A percentile compares a stretch with the other conserved stretches of the same genome.
These are phyloP conservation scores for Axinella damicornis DNA, from an alignment of 37 sponge, comb jelly and placozoan species.

Conservation along the genomic window DNA sequence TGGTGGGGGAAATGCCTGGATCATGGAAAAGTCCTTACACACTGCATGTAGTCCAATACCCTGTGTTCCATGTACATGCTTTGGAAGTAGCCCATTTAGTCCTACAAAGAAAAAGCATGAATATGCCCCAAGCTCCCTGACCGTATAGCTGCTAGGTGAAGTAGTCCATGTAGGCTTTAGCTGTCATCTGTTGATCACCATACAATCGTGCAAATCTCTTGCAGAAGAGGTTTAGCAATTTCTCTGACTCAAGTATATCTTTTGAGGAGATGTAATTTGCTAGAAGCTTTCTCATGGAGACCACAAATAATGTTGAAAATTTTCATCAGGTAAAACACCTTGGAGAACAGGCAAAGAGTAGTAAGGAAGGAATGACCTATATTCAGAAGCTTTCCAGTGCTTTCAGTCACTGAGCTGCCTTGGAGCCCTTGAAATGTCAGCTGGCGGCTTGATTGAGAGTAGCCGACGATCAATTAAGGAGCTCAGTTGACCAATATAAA, in stretches of 20 bases:
- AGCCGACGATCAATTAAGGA: too few relatives aligned
- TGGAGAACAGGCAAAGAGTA: conserved; percentile 1
- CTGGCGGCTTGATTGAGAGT: background rate
- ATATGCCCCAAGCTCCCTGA: background rate
- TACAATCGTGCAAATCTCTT: background rate
- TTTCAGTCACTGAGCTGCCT: background rate
- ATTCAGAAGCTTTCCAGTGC: conserved; percentile 18
- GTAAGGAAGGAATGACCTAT: conserved; percentile 1
- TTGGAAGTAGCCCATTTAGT: background rate
- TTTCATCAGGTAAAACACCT: background rate
- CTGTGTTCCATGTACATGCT: conserved; percentile 14
- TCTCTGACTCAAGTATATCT: too few relatives aligned
- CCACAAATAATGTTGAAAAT: background rate
- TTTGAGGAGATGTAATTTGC: background rate
- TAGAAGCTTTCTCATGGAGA: background rate
- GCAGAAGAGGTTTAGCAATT: too few relatives aligned
- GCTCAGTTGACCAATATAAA: too few relatives aligned
- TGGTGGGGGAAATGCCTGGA: background rate
- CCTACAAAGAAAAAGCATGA: background rate
- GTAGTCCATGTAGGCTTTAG: background rate
- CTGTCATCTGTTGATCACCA: background rate
- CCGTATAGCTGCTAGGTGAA: background rate
- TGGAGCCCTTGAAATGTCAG: background rate
- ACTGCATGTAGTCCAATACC: conserved; percentile 19
- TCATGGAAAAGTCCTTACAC: background rate